Conservation (phyloP, 23 tunicate species). For the Halocynthia aurantium region DNA sequence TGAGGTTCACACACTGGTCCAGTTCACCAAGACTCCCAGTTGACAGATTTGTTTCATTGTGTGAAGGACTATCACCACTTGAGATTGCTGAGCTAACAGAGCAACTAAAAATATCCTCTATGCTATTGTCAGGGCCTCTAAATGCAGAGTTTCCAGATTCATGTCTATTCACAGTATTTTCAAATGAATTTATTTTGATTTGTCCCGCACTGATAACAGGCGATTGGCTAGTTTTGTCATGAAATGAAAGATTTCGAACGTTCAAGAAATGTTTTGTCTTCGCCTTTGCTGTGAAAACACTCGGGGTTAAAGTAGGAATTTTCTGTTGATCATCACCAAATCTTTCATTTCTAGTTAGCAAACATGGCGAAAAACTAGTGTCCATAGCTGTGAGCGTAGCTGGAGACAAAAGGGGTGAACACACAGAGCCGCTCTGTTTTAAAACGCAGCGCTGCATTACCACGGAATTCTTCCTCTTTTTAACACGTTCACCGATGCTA, state of each 20-base stretch:
- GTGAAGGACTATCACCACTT: background rate
- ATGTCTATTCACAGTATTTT: no score
- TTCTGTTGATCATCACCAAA: no score
- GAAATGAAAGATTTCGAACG: no score
- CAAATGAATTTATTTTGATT: no score
- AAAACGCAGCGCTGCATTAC: no score
- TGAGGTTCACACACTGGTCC: background rate
- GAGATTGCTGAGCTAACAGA: background rate
- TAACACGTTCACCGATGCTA: background rate
- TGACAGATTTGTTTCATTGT: background rate
- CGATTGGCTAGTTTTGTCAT: no score
- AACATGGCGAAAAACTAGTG: conserved; percentile 13
- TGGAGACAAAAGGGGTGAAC: conserved; percentile 1
- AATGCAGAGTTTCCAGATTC: no score
- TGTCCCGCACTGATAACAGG: no score
- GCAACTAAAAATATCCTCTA: conserved; percentile 7
- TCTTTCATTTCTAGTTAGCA: background rate
- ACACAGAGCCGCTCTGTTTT: background rate
- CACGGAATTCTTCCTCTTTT: background rate
- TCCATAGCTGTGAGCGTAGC: background rate
- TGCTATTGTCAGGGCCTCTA: conserved; percentile 3
- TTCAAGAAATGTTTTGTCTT: no score
- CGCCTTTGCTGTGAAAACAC: no score
- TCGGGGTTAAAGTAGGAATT: no score
- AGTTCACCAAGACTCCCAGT: background rate